Evolutionary conservation across 2,113 vertebrate species (phyloP).

Genomic region (Scophthalmus maximus): DNA sequence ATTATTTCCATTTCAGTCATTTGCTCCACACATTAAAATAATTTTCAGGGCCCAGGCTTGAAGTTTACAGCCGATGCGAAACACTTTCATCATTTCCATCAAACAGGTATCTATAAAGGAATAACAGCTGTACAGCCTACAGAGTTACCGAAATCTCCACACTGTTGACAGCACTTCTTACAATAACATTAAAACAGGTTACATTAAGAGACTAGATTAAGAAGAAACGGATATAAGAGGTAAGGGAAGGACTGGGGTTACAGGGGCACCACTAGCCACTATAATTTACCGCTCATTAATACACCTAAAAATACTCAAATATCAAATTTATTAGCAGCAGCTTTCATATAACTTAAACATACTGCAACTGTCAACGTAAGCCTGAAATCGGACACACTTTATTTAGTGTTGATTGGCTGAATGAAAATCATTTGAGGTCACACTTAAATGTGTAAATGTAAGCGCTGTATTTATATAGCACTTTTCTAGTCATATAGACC

Average conservation of each 20-base stretch:
- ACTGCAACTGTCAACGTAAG: no score
- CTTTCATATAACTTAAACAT: no score
- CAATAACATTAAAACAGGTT: background rate
- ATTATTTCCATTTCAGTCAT: background rate
- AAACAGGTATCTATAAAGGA: background rate
- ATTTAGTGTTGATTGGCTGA: no score
- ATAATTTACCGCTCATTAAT: background rate
- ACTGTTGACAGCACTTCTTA: background rate
- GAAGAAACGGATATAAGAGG: background rate
- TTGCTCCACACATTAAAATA: background rate
- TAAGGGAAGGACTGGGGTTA: background rate
- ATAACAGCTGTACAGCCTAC: background rate
- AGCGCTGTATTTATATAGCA: no score
- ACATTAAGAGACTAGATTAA: background rate
- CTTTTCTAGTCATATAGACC: no score
- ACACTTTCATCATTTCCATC: background rate
- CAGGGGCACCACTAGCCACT: background rate
- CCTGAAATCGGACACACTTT: no score
- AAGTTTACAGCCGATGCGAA: background rate
- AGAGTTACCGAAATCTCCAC: background rate
- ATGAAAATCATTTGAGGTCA: no score
- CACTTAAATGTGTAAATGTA: no score
- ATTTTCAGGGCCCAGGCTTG: background rate
- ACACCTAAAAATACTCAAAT: background rate
- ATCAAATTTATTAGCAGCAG: no score